Evolutionary conservation across 1,140 invertebrate species (phyloP), one percentile per base, ranked within the genome.

Genomic region (Pinna nobilis): DNA sequence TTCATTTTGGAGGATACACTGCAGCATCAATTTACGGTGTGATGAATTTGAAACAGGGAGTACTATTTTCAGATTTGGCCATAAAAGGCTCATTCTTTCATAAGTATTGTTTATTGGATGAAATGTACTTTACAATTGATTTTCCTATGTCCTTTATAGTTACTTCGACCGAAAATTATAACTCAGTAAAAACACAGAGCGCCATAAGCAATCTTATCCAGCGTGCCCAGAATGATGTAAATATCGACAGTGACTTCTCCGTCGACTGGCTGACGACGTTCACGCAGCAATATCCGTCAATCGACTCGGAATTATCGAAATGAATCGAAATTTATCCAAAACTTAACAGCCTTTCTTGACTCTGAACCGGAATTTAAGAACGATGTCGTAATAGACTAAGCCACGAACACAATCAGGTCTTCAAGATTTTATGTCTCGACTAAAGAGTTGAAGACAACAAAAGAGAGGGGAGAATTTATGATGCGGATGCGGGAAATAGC

Each of bases 1-100:
- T 96, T 0, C 88, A 94, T 15, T 98, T 98, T 87, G 90, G 93
- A 13, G 89, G 92, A 0, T 98, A 98, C 84, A 83, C 98, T 1
- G 92, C 91, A 1, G 94, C 96, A 1, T 96, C 96, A 1, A 92
- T 96, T 41, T 98, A 96, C 88, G 97, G 97, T 0, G 92, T 96
- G 0, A 57, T 95, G 94, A 0, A 94, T 71, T 93, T 98, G 39
- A 76, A 85, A 85, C 97, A 98, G 91, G 97, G 96, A 0, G 89
- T 98, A 6, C 95, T 97, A 83, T 90, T 90, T 28, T 84, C 87
- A 37, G 85, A 89, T 66, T 71, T 90, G 5, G 79, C 90, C 9
- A 73, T 87, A 5, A 70, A 80, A 18, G 75, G 67, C 2, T 89
- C 89, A 35, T 88, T 89, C 41, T 78, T 57, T 60, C 18, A 77